These are phyloP conservation scores for Pachyrhynchus sulphureomaculatus DNA, from an alignment of 1,140 invertebrate species.

Conservation along the genomic window DNA sequence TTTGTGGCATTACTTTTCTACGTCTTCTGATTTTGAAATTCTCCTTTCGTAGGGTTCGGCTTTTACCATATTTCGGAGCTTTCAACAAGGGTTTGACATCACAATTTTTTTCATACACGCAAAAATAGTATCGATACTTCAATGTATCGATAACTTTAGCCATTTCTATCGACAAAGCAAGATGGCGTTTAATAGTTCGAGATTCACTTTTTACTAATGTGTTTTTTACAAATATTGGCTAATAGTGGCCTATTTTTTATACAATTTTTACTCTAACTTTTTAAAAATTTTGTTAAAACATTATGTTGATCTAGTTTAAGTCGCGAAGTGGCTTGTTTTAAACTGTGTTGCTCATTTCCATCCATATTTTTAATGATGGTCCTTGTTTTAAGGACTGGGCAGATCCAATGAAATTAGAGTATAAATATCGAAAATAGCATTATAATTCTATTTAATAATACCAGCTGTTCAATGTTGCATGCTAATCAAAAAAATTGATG, in stretches of 20 bases:
- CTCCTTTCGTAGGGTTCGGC: too few species aligned
- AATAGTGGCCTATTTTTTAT: slow-evolving; percentile 2
- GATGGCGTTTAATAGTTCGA: slow-evolving; percentile 10
- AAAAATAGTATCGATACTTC: too few species aligned
- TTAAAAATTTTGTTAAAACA: not conserved
- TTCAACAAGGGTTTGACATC: too few species aligned
- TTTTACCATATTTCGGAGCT: too few species aligned
- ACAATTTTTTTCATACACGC: too few species aligned
- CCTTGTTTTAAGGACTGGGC: slow-evolving; percentile 14
- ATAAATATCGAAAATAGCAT: not conserved
- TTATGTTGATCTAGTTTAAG: not conserved
- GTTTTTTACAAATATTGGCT: not conserved
- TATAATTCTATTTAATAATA: not conserved
- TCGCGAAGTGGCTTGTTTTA: not conserved
- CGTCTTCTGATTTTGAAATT: too few species aligned
- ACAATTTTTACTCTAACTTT: not conserved
- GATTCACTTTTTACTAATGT: slow-evolving; percentile 7
- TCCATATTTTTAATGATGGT: slow-evolving; percentile 6
- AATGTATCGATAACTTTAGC: too few species aligned
- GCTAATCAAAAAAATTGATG: slow-evolving; percentile 5
- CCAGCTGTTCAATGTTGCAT: not conserved
- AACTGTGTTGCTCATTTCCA: slow-evolving; percentile 1
- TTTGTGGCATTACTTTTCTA: too few species aligned
- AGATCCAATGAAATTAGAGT: slow-evolving; percentile 8
- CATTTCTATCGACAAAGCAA: slow-evolving; percentile 20